Base-by-base conservation (phyloP, 2,888 invertebrate species). In the Dusona sp. region DNA sequence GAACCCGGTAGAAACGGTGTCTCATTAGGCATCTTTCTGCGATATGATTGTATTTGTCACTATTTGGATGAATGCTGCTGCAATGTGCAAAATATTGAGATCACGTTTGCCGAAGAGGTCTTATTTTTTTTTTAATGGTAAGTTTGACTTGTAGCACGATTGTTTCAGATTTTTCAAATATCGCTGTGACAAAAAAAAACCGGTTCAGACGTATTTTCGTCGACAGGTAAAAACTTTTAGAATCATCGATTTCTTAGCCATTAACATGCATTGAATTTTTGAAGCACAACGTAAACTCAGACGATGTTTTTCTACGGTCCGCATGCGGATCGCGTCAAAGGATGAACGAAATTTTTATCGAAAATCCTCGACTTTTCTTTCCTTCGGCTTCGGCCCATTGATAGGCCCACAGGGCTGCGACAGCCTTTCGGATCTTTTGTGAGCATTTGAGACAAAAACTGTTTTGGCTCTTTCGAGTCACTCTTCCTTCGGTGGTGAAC, bases 331-430 rank as follows among this genome's bases (percentile, higher is more conserved):
- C 65, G 65, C 65, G n/a, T 82, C 82, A 75, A 82, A 82, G 82
- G 57, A 38, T 51, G 67, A 57, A 61, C 67, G 75, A 82, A 82
- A 82, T 82, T 82, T 82, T 82, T 75, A 82, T 82, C 68, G 57
- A 75, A 82, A 82, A 68, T 82, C 67, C 45, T 45, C 25, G 42
- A 42, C 57, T 67, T 38, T 81, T 81, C 81, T 81, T 81, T 54
- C 81, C 73, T 51, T 65, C 2, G 19, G 38, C 73, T 48, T 48
- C 38, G 48, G 81, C 45, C 33, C 74, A 68, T 74, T 75, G 81
- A 74, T 67, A 81, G 33, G 25, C 29, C 51, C 29, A 51, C 48
- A 19, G 33, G 48, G 57, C 25, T 22, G 68, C 74, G 42, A 74
- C 48, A 72, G 25, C 57, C 78, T 57, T 82, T 67, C 61, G 81